Conservation (phyloP, 2,888 invertebrate species). For the Cantharis rustica region DNA sequence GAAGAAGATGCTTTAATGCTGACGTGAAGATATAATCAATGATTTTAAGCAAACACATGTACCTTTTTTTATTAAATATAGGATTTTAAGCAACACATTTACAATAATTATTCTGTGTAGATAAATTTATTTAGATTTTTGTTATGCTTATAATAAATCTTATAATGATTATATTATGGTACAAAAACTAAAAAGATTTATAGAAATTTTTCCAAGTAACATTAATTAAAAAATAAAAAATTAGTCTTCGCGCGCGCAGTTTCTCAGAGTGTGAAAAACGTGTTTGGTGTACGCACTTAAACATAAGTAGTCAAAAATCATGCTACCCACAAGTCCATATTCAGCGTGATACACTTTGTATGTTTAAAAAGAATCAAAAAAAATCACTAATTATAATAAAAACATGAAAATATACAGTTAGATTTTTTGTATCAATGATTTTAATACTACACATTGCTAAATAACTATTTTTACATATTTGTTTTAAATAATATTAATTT, state of each 20-base stretch:
- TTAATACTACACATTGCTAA: constrained; percentile 28
- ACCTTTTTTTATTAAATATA: constrained; percentile 1
- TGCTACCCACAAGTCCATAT: neutral
- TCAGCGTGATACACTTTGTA: neutral
- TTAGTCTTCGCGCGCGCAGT: neutral
- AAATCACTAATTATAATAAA: constrained; percentile 1
- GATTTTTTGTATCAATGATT: constrained; percentile 23
- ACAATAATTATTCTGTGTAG: constrained; percentile 7
- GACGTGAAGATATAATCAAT: neutral
- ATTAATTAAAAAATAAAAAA: constrained; percentile 1
- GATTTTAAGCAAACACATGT: neutral
- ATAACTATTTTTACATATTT: constrained; percentile 50
- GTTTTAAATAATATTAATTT: constrained; percentile 43
- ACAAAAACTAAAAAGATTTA: constrained; percentile 36
- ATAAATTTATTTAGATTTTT: constrained; percentile 30
- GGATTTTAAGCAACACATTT: neutral
- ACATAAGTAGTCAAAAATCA: constrained; percentile 1
- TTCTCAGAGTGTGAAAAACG: neutral
- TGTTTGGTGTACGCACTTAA: neutral
- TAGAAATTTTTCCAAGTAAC: constrained; percentile 10
- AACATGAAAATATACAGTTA: constrained; percentile 12
- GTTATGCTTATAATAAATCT: constrained; percentile 34
- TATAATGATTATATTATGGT: constrained; percentile 23
- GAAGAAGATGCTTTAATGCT: constrained; percentile 40
- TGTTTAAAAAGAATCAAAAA: neutral